Evolutionary conservation across 2,797 vertebrate genomes (phyloP).

Genomic region (Amniataba percoides): DNA sequence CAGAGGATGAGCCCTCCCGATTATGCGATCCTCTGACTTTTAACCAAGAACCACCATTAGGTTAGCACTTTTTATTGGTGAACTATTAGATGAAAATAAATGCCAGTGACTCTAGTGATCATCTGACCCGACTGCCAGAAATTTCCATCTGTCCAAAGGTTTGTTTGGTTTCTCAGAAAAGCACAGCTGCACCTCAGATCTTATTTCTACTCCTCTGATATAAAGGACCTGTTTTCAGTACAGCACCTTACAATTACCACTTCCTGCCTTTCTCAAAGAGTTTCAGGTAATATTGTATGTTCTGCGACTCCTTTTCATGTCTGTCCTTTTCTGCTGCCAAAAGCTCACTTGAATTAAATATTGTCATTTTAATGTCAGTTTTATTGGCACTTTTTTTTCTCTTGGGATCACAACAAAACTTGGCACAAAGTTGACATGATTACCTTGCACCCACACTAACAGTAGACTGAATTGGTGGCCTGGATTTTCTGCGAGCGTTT

Average conservation of each 20-base stretch:
- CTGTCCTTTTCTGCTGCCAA: background rate
- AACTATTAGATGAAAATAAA: no score
- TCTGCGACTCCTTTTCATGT: background rate
- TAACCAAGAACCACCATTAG: no score
- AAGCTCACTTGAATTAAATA: background rate
- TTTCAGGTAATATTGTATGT: background rate
- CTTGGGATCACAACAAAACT: background rate
- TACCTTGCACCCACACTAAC: background rate
- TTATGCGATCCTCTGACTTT: no score
- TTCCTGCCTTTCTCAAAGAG: conserved; percentile 21
- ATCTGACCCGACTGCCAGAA: no score
- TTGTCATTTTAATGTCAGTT: background rate
- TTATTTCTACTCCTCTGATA: background rate
- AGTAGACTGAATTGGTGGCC: background rate
- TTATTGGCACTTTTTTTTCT: background rate
- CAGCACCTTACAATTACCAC: conserved; percentile 14
- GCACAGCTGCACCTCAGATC: background rate
- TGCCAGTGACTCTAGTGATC: no score
- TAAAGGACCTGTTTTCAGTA: background rate
- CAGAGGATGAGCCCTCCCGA: no score
- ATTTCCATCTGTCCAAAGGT: background rate
- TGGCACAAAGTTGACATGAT: background rate
- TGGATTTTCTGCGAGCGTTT: conserved; percentile 1
- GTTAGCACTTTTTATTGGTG: no score
- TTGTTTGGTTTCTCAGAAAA: background rate